Conservation (phyloP, 2,888 invertebrate genomes). For the Lycophotia porphyrea region DNA sequence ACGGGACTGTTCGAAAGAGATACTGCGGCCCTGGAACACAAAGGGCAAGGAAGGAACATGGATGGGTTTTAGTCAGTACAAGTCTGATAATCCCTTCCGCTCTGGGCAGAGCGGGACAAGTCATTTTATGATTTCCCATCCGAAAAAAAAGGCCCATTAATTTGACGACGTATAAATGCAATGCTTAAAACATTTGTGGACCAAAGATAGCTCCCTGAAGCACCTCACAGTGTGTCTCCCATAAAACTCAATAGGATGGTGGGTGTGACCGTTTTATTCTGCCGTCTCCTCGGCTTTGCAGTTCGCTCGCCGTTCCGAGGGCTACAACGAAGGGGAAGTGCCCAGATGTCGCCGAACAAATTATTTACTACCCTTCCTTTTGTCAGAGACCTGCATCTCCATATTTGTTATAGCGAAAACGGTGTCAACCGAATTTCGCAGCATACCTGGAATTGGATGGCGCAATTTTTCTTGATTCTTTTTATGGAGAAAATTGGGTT, state of each 20-base stretch:
- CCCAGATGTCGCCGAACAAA: conserved; percentile 88
- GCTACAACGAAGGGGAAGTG: conserved; percentile 86
- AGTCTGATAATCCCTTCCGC: no score
- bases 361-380: conserved; percentile 88
- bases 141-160: not conserved
- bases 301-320: conserved; percentile 72
- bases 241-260: conserved; percentile 80
- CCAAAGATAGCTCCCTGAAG: conserved; percentile 42
- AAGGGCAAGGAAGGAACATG: no score
- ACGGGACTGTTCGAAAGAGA: no score
- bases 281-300: conserved; percentile 76
- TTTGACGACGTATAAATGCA: not conserved
- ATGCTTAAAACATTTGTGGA: conserved; percentile 1
- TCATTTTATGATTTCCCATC: no score
- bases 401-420: conserved; percentile 75
- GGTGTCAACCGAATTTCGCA: conserved; percentile 66
- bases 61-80: no score
- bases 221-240: conserved; percentile 63
- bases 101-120: no score
- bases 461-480: conserved; percentile 68
- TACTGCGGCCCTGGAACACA: no score
- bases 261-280: conserved; percentile 86
- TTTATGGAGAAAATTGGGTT: conserved; percentile 65
- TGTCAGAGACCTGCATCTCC: conserved; percentile 78
- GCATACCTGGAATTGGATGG: conserved; percentile 65